Conservation (phyloP, 2,888 invertebrate genomes). For the Eupithecia centaureata region DNA sequence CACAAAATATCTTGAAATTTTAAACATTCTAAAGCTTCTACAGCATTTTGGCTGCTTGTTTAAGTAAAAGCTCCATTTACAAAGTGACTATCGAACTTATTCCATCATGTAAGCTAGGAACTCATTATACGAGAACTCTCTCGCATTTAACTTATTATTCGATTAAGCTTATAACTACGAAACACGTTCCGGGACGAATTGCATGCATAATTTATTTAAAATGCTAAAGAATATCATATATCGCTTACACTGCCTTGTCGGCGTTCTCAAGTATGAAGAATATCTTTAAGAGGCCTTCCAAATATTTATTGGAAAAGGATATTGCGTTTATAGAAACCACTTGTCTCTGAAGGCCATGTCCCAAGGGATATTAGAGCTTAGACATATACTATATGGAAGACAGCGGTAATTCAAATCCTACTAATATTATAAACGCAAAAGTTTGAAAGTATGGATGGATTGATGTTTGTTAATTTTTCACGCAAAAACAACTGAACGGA, state of each 20-base stretch:
- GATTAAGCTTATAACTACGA: conserved; percentile 57
- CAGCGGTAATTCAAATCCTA: too few species aligned
- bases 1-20: neutral
- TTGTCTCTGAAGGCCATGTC: too few species aligned
- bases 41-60: neutral
- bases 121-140: conserved; percentile 66
- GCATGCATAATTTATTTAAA: conserved; percentile 48
- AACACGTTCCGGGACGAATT: conserved; percentile 48
- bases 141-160: conserved; percentile 60
- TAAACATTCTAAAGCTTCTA: neutral
- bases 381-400: too few species aligned
- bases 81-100: conserved; percentile 62
- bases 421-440: too few species aligned
- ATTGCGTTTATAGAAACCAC: too few species aligned
- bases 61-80: conserved; percentile 41
- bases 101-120: conserved; percentile 61
- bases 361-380: too few species aligned
- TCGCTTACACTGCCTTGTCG: conserved; percentile 2
- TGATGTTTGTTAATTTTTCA: too few species aligned
- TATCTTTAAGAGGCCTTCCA: too few species aligned
- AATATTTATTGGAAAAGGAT: too few species aligned
- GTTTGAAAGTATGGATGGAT: too few species aligned
- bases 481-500: too few species aligned
- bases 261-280: neutral
- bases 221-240: conserved; percentile 22